phyloP scores from a whole-genome alignment of 1,140 invertebrate species.

The Zaprionus gabonicus region DNA sequence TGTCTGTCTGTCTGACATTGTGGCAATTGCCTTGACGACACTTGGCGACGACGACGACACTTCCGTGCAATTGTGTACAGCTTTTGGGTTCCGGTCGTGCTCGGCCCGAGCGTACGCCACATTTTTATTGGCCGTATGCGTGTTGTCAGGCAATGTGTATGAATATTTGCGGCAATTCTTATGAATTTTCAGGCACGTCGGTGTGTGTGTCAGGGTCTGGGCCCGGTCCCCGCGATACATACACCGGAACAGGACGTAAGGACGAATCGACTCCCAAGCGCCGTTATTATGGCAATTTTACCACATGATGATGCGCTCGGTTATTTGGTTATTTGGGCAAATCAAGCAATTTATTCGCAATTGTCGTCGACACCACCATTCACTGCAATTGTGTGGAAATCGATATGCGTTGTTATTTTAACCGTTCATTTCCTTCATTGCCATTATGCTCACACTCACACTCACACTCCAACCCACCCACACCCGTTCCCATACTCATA shows the following conservation, averaged over 20 bases:
- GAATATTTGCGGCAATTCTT: slow-evolving; percentile 81
- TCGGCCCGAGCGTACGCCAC: slow-evolving; percentile 6
- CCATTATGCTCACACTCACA: slow-evolving; percentile 52
- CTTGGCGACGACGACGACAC: slow-evolving; percentile 73
- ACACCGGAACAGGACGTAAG: slow-evolving; percentile 59
- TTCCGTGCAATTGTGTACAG: slow-evolving; percentile 77
- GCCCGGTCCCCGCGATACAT: slow-evolving; percentile 17
- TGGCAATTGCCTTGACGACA: slow-evolving; percentile 77
- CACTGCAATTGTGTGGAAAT: slow-evolving; percentile 79
- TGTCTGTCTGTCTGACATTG: slow-evolving; percentile 49
- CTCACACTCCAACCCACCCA: slow-evolving; percentile 7
- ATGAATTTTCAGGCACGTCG: slow-evolving; percentile 74
- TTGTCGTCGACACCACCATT: slow-evolving; percentile 62
- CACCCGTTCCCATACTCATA: neutral
- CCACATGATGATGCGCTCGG: slow-evolving; percentile 73
- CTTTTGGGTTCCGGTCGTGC: slow-evolving; percentile 63
- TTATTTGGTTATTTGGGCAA: slow-evolving; percentile 79
- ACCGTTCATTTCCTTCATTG: slow-evolving; percentile 76
- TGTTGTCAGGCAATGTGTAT: slow-evolving; percentile 77
- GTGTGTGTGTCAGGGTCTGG: slow-evolving; percentile 2
- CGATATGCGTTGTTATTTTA: slow-evolving; percentile 82
- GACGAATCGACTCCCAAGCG: slow-evolving; percentile 61
- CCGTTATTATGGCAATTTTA: slow-evolving; percentile 78
- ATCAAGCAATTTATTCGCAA: slow-evolving; percentile 82
- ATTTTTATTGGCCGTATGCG: slow-evolving; percentile 78